phyloP scores from a whole-genome alignment of 2,888 invertebrate species.

The Graphium colonna region DNA sequence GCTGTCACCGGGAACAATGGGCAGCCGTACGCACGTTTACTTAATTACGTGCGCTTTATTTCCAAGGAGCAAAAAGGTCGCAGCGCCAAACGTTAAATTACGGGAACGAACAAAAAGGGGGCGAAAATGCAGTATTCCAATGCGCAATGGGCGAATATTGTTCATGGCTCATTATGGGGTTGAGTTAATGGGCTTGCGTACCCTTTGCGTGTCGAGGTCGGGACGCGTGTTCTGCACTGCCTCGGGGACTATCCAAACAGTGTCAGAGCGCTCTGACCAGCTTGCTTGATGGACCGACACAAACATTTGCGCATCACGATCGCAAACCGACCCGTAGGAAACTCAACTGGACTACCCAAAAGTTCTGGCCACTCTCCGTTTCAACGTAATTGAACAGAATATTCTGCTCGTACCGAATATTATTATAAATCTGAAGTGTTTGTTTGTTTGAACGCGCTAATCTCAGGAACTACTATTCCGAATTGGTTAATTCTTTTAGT shows the following conservation, averaged over 20 bases:
- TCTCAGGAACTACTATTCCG: no score
- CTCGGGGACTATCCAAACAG: no score
- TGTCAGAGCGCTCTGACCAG: no score
- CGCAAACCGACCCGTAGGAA: no score
- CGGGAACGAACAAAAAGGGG: conserved; percentile 58
- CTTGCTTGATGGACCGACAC: conserved; percentile 1
- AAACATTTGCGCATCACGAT: conserved; percentile 12
- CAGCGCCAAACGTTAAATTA: conserved; percentile 60
- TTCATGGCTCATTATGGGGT: conserved; percentile 73
- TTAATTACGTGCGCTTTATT: conserved; percentile 67
- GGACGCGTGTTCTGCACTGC: neutral
- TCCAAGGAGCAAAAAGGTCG: conserved; percentile 47
- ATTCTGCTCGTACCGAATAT: no score
- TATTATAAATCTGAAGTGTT: no score
- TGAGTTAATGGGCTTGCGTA: conserved; percentile 65
- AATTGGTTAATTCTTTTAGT: no score
- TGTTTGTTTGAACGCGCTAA: no score
- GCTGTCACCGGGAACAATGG: conserved; percentile 67
- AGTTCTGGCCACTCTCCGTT: no score
- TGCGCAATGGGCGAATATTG: conserved; percentile 66
- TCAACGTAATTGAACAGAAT: no score
- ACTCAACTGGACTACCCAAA: no score
- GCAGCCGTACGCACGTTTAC: conserved; percentile 55
- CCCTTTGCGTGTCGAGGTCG: conserved; percentile 19
- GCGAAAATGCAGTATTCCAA: conserved; percentile 51